Conservation (phyloP, 2,113 vertebrate genomes). For the Eleginops maclovinus region DNA sequence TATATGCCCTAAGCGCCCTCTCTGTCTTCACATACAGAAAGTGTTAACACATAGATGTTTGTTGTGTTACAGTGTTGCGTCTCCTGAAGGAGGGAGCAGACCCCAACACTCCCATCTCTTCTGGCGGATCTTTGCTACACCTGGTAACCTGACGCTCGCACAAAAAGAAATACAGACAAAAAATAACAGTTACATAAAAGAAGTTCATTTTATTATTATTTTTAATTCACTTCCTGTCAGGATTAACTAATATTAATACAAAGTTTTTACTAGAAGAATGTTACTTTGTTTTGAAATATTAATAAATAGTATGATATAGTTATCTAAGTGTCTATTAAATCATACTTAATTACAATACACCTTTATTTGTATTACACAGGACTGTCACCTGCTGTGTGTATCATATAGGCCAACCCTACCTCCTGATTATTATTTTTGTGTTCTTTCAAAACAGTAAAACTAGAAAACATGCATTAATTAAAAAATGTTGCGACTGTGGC, state of each 20-base stretch:
- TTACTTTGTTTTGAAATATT: neutral
- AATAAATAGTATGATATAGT: neutral
- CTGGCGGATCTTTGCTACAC: conserved; percentile 93
- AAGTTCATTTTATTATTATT: too few species aligned
- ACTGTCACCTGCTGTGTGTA: neutral
- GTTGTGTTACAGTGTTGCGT: conserved; percentile 87
- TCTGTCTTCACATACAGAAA: conserved; percentile 24
- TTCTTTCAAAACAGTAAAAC: neutral
- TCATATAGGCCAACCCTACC: neutral
- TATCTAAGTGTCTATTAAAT: neutral
- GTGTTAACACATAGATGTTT: conserved; percentile 61
- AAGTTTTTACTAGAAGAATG: neutral
- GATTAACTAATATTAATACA: neutral
- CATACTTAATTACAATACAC: neutral
- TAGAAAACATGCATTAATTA: neutral
- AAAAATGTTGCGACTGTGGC: neutral
- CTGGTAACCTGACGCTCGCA: conserved; percentile 87
- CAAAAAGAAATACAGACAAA: neutral
- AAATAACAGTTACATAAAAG: too few species aligned
- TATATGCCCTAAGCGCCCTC: neutral
- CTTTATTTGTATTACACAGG: neutral
- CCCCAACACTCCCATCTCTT: conserved; percentile 83
- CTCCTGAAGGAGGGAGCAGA: conserved; percentile 92
- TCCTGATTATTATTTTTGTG: too few species aligned
- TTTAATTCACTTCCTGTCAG: neutral